Conservation (phyloP, 2,797 vertebrate genomes). For the Harpagifer antarcticus region DNA sequence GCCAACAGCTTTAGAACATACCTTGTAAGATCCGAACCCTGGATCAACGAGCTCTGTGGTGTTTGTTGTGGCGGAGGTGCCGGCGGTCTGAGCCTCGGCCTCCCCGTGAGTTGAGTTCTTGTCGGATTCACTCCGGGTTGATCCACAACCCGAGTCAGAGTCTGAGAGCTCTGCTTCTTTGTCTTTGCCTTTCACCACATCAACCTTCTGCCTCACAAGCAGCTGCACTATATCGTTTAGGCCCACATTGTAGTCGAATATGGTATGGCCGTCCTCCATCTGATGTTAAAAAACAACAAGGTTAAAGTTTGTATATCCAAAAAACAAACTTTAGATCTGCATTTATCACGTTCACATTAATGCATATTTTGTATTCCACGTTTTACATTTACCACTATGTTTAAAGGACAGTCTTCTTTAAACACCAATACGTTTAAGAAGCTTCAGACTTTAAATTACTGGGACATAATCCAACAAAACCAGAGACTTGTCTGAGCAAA, state of each 20-base stretch:
- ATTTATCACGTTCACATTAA: neutral
- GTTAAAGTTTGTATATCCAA: too few relatives aligned
- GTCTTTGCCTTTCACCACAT: constrained; percentile 83
- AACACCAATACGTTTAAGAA: neutral
- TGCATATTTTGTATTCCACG: neutral
- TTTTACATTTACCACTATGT: neutral
- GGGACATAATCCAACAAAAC: neutral
- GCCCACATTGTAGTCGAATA: constrained; percentile 97
- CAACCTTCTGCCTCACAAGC: constrained; percentile 89
- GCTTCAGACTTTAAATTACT: neutral
- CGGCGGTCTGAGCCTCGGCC: constrained; percentile 83
- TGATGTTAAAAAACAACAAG: constrained; percentile 56
- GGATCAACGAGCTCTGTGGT: constrained; percentile 81
- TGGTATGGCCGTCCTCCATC: constrained; percentile 98
- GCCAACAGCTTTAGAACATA: constrained; percentile 44
- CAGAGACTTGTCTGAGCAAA: neutral
- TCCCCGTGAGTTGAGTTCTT: constrained; percentile 94
- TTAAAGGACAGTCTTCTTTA: neutral
- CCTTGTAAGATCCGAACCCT: constrained; percentile 92
- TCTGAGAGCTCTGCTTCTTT: constrained; percentile 94
- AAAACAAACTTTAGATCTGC: neutral
- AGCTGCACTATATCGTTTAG: constrained; percentile 97
- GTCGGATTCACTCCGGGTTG: constrained; percentile 94
- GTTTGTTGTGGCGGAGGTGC: constrained; percentile 78
- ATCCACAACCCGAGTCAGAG: constrained; percentile 95